phyloP scores from a whole-genome alignment of 1,140 invertebrate species.

The Atopsyche davidsoni region DNA sequence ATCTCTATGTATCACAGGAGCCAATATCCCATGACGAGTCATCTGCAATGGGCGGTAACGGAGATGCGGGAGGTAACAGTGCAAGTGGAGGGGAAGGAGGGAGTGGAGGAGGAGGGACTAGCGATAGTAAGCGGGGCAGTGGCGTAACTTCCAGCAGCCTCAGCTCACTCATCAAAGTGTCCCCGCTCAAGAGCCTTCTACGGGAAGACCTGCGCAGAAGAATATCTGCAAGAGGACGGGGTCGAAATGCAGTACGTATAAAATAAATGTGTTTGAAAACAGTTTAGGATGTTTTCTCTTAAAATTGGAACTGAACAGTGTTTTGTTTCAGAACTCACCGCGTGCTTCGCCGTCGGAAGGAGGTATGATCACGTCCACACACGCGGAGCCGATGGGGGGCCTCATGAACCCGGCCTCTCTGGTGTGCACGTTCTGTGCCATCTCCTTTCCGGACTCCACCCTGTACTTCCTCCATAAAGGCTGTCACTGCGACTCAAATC shows the following conservation, averaged over 20 bases:
- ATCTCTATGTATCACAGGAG: conserved; percentile 33
- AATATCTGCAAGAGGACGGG: conserved; percentile 56
- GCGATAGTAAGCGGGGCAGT: conserved; percentile 46
- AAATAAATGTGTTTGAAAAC: too few relatives aligned
- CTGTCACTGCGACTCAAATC: conserved; percentile 92
- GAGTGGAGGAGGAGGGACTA: conserved; percentile 36
- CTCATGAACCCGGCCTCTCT: conserved; percentile 46
- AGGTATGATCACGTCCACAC: conserved; percentile 59
- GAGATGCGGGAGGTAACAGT: conserved; percentile 28
- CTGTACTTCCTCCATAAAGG: conserved; percentile 96
- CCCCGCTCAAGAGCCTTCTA: conserved; percentile 74
- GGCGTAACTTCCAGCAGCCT: conserved; percentile 57
- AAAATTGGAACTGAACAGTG: neutral
- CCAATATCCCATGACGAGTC: conserved; percentile 41
- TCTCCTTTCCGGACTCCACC: conserved; percentile 91
- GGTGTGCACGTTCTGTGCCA: conserved; percentile 83
- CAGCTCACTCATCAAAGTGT: conserved; percentile 66
- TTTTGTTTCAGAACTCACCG: conserved; percentile 28
- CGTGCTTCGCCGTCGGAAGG: conserved; percentile 58
- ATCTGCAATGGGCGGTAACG: conserved; percentile 18
- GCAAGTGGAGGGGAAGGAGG: conserved; percentile 34
- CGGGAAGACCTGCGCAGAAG: conserved; percentile 73
- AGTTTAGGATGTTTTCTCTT: too few relatives aligned
- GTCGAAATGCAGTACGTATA: conserved; percentile 39
- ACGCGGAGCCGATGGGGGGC: conserved; percentile 49